Base-by-base conservation (phyloP, 2,888 invertebrate species). In the Tineola bisselliella region DNA sequence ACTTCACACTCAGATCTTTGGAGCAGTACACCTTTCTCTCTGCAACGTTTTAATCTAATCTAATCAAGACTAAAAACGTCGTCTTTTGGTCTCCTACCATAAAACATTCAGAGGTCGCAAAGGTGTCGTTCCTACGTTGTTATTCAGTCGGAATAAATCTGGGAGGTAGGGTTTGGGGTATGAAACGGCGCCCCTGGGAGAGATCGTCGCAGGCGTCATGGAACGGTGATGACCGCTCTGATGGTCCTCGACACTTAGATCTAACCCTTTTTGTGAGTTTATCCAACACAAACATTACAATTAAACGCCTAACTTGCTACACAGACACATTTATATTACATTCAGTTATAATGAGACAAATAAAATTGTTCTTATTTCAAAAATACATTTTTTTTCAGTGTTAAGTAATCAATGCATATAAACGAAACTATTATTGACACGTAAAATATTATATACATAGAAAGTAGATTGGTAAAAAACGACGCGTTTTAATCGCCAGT, bases 61-160 rank as follows among this genome's bases (percentile, higher is more conserved):
- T 78, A 79, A 81, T 82, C 78, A 76, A 69, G 73, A 70, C 74
- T 70, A 72, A 72, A 70, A 70, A 71, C 73, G 77, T 79, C 73
- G 77, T 79, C 74, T 77, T 76, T 48, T 38, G 68, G 68, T 67
- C 62, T 66, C 62, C 66, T 64, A 69, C 72, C 73, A 77, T 81
- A 82, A 81, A 82, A 77, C 78, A 78, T 75, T 74, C 71, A 73
- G 64, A 64, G 61, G 71, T 70, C 78, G 68, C 82, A 70, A 70
- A 76, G 80, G 81, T 78, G 78, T 77, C 79, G 76, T 81, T 78
- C 74, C 70, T 70, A 63, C 64, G 70, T 74, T 75, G 71, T 69
- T 76, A 77, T 79, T 79, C 79, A 77, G 78, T 77, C 72, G 74
- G 78, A 79, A 84, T 86, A 84, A 86, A 84, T 84, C 83, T 81